Base-by-base conservation (phyloP, 2,797 vertebrate genomes). In the Kryptolebias ocellatus region DNA sequence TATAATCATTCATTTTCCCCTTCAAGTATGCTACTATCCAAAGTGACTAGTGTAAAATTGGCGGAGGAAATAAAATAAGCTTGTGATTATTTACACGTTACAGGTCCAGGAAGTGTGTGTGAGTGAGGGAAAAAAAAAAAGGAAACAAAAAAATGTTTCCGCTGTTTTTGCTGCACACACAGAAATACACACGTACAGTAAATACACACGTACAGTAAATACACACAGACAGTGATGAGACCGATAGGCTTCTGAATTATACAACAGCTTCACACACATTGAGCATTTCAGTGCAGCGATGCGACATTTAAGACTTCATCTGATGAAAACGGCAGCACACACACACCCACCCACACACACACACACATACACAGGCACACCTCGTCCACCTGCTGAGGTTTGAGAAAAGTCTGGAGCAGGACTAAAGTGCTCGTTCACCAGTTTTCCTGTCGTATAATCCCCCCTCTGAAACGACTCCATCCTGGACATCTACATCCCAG, bases 11-110 rank as follows among this genome's bases (percentile, higher is more conserved):
- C 70, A 80, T 85, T 84, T 92, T 85, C 87, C 88, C 87, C 85
- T 92, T 92, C 92, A 93, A 91, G 89, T 91, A 86, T 83, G 87
- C 92, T 90, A 91, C 89, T 89, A 85, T 87, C 79, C 85, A 93
- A 94, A 94, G 93, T 93, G 92, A 92, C 94, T 92, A 91, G 92
- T 92, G 93, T 92, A 89, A 76, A 84, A 89, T 87, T 92, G 90
- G 89, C 87, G 17, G 87, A 86, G 82, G 80, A 87, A 84, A 86
- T 69, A 76, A 87, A 84, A 24, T 24, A 24, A 87, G 60, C 69
- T 57, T 60, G 31, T 27, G 68, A 66, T 79, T 90, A 86, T 92
- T 90, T 92, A 92, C 89, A 93, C 15, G 53, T 70, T 68, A 90
- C 78, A 90, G 85, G 81, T 88, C 84, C 86, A 84, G 70, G 4